Percentiles rank a stretch among this genome's conserved stretches.
Conservation (phyloP, 2,113 vertebrate genomes). For the Corapipo altera region DNA sequence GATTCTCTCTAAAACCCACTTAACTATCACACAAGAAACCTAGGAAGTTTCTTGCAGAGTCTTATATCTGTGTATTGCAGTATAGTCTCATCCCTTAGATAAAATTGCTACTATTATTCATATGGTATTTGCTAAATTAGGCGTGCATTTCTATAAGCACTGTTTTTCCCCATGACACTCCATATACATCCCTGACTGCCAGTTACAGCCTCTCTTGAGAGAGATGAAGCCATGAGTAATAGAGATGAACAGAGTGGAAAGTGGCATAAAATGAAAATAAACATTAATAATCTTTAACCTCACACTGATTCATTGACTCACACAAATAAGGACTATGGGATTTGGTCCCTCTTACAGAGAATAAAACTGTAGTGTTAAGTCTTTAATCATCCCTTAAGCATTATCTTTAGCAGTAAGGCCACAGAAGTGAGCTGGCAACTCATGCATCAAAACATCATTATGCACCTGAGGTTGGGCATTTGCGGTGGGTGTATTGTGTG, state of each 20-base stretch:
- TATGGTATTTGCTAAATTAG: background rate
- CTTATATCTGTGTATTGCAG: background rate
- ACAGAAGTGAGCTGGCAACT: background rate
- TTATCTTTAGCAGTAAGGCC: background rate
- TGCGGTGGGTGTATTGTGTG: background rate
- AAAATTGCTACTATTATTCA: conserved; percentile 1
- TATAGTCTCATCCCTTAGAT: background rate
- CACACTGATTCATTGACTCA: background rate
- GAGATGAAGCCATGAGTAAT: background rate
- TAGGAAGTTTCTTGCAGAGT: background rate
- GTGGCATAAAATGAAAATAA: background rate
- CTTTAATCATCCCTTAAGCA: conserved; percentile 1
- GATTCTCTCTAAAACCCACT: background rate
- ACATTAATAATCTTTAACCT: conserved; percentile 20
- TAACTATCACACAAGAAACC: background rate
- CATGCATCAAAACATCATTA: background rate
- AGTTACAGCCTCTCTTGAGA: background rate
- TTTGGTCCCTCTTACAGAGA: background rate
- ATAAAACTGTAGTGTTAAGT: background rate
- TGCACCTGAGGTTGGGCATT: background rate
- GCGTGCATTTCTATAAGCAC: background rate
- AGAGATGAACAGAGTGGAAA: background rate
- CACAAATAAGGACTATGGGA: background rate
- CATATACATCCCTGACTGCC: background rate
- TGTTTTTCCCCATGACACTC: background rate